Conservation (phyloP, 2,888 invertebrate species). For the Palloptera scutellata region DNA sequence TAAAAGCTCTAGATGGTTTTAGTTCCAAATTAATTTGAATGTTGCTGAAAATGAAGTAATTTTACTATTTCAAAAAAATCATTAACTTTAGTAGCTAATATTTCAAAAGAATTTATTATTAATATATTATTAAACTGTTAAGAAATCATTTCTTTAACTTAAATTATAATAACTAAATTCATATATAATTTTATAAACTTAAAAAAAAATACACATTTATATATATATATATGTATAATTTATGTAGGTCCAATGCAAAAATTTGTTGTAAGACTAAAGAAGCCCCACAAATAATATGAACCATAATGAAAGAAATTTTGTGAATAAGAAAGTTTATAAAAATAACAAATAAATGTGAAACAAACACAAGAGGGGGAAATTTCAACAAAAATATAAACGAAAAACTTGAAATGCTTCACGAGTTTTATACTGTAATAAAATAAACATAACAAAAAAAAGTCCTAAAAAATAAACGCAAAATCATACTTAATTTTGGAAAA, state of each 20-base stretch:
- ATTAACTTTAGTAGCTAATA: slow-evolving; percentile 11
- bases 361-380: slow-evolving; percentile 17
- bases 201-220: slow-evolving; percentile 17
- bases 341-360: slow-evolving; percentile 13
- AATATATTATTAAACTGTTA: slow-evolving; percentile 42
- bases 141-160: slow-evolving; percentile 54
- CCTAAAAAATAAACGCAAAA: no score
- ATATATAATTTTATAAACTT: slow-evolving; percentile 15
- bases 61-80: background rate
- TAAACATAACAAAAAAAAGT: no score
- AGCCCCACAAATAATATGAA: slow-evolving; percentile 14
- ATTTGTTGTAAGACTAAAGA: slow-evolving; percentile 29
- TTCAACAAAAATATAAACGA: slow-evolving; percentile 32
- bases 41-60: background rate
- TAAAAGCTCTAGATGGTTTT: no score
- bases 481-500: no score
- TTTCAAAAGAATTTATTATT: slow-evolving; percentile 15
- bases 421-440: slow-evolving; percentile 12
- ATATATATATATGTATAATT: slow-evolving; percentile 8
- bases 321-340: slow-evolving; percentile 19
- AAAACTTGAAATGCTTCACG: slow-evolving; percentile 15
- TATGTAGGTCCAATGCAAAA: slow-evolving; percentile 22
- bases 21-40: no score
- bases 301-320: slow-evolving; percentile 27
- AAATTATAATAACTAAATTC: slow-evolving; percentile 31